Evolutionary conservation across 2,888 invertebrate species (phyloP).

Genomic region (Polydrusus tereticollis): DNA sequence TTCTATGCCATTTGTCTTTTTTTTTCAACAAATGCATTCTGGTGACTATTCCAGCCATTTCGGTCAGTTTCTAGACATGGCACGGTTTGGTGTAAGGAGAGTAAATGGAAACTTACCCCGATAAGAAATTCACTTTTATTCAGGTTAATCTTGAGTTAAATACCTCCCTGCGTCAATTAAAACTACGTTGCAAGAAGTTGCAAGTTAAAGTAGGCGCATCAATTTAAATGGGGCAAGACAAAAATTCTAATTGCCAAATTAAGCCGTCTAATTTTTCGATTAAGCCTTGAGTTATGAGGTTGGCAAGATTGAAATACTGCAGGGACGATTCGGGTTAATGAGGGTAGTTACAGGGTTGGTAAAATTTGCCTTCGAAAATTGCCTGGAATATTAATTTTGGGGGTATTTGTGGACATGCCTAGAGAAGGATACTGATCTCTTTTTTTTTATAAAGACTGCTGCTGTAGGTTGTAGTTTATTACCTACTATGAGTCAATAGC

Average conservation of each 20-base stretch:
- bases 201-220: slow-evolving; percentile 18
- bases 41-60: no score
- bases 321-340: slow-evolving; percentile 16
- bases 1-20: no score
- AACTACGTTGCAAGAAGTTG: slow-evolving; percentile 11
- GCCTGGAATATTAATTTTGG: slow-evolving; percentile 10
- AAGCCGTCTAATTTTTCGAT: slow-evolving; percentile 40
- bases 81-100: background rate
- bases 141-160: background rate
- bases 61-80: no score
- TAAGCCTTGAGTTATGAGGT: slow-evolving; percentile 38
- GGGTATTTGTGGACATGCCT: background rate
- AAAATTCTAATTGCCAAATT: slow-evolving; percentile 40
- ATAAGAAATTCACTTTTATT: background rate
- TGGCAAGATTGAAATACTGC: slow-evolving; percentile 32
- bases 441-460: no score
- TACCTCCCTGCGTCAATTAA: slow-evolving; percentile 20
- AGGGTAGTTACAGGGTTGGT: slow-evolving; percentile 11
- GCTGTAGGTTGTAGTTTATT: no score
- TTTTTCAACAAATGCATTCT: no score
- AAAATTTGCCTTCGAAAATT: slow-evolving; percentile 12
- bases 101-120: background rate
- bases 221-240: slow-evolving; percentile 29
- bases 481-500: no score
- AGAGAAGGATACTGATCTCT: background rate